phyloP scores from a whole-genome alignment of 2,888 invertebrate genomes.

The Creontiades dilutus region DNA sequence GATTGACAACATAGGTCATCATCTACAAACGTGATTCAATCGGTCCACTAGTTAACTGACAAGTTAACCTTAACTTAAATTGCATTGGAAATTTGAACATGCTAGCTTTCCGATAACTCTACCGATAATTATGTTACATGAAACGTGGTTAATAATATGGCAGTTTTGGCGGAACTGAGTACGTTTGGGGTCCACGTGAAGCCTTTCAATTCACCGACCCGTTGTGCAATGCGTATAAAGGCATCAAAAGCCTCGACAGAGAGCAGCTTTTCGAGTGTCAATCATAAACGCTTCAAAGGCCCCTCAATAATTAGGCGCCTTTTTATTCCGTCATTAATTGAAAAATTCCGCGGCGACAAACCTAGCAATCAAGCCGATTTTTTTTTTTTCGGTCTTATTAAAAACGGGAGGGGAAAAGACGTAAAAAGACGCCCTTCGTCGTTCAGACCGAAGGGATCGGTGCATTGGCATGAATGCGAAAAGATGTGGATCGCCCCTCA shows the following conservation, averaged over 20 bases:
- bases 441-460: background rate
- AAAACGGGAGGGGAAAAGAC: background rate
- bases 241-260: background rate
- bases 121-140: background rate
- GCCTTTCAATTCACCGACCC: background rate
- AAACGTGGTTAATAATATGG: background rate
- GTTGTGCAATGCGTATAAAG: background rate
- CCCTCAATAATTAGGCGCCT: conserved; percentile 24
- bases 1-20: too few species aligned
- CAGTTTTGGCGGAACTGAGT: background rate
- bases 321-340: conserved; percentile 45
- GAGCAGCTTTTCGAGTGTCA: conserved; percentile 40
- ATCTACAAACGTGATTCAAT: too few species aligned
- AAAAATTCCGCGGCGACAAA: conserved; percentile 37
- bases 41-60: too few species aligned
- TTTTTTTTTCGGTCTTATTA: background rate
- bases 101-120: too few species aligned
- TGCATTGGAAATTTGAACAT: too few species aligned
- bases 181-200: background rate
- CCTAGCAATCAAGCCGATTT: conserved; percentile 41
- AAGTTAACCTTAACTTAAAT: too few species aligned
- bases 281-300: conserved; percentile 2
- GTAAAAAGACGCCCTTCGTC: background rate
- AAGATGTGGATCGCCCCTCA: conserved; percentile 15
- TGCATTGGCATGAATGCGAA: background rate